Evolutionary conservation across 2,113 vertebrate genomes (phyloP).

Genomic region (Thryonomys swinderianus): DNA sequence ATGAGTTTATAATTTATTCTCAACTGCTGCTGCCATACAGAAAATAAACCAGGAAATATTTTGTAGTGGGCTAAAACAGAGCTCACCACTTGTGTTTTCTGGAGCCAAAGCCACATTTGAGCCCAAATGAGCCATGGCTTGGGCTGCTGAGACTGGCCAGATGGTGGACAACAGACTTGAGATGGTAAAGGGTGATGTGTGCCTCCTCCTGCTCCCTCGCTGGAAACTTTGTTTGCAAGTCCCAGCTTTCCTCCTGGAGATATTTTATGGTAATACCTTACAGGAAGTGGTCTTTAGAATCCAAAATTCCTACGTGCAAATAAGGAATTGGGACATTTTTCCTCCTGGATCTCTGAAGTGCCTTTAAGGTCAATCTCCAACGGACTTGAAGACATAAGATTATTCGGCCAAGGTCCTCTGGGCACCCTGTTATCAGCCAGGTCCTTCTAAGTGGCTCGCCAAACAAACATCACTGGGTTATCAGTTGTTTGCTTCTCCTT

Average conservation of each 20-base stretch:
- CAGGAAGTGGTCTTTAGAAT: not conserved
- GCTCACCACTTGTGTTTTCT: not conserved
- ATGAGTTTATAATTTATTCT: not conserved
- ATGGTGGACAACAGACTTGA: not conserved
- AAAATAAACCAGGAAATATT: not conserved
- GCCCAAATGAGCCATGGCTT: too few species aligned
- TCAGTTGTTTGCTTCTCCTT: not conserved
- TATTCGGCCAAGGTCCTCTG: not conserved
- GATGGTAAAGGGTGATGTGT: not conserved
- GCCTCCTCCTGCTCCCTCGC: not conserved
- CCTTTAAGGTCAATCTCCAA: not conserved
- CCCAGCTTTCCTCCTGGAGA: not conserved
- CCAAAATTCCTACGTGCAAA: not conserved
- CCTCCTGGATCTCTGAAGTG: not conserved
- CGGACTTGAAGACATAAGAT: not conserved
- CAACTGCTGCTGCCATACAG: not conserved
- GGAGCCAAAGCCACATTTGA: too few species aligned
- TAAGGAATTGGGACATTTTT: not conserved
- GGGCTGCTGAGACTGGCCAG: not conserved
- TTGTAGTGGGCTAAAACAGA: not conserved
- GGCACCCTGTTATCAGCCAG: too few species aligned
- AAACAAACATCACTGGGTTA: not conserved
- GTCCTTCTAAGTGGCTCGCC: not conserved
- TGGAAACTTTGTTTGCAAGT: not conserved
- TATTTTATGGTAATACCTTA: too few species aligned